A percentile compares a stretch with the other conserved stretches of the same genome.
Conservation (phyloP, 2,113 vertebrate species). For the Onychorhynchus coronatus region DNA sequence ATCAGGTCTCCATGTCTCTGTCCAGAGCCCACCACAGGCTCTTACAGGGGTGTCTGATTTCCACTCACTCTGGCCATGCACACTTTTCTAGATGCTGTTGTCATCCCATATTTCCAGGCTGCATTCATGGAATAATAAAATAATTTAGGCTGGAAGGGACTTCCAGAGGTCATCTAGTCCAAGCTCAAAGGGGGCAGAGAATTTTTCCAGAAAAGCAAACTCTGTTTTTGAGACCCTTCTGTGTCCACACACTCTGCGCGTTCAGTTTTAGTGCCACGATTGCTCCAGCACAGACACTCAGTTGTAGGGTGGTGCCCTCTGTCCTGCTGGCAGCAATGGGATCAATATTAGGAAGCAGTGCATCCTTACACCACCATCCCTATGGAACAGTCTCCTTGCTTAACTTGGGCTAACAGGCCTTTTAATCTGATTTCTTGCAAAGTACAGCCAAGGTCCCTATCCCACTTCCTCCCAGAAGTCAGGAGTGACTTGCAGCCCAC, state of each 20-base stretch:
- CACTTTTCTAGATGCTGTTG: background rate
- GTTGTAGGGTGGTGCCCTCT: background rate
- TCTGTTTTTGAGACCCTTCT: background rate
- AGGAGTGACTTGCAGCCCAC: background rate
- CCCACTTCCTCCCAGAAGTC: background rate
- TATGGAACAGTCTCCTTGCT: background rate
- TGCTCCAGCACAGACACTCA: background rate
- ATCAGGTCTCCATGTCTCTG: no score
- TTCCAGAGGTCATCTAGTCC: background rate
- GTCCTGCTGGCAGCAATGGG: background rate
- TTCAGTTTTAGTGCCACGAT: background rate
- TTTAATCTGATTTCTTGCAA: background rate
- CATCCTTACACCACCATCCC: background rate
- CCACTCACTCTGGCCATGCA: rapidly evolving
- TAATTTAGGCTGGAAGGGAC: background rate
- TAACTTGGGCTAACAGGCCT: background rate
- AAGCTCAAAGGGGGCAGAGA: background rate
- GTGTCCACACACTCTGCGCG: background rate
- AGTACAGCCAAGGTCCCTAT: background rate
- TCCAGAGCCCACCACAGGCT: background rate
- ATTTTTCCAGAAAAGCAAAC: background rate
- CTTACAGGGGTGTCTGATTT: background rate
- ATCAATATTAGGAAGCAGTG: background rate
- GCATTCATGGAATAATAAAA: background rate
- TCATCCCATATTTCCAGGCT: background rate